These are phyloP conservation scores for Cheirogaleus major DNA, from an alignment of 2,797 vertebrate genomes.

Conservation along the genomic window DNA sequence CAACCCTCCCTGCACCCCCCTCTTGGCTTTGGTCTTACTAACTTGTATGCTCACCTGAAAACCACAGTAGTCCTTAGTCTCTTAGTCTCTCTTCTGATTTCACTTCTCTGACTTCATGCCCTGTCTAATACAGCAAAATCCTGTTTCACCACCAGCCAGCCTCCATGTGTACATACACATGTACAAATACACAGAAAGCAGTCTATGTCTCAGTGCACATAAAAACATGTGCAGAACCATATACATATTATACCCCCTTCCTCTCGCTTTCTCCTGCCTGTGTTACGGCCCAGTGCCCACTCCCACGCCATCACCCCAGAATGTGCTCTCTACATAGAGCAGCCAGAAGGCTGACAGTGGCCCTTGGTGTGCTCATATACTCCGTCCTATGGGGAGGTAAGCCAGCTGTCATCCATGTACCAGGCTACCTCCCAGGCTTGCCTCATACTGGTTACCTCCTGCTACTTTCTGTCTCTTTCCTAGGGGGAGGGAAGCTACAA, in stretches of 20 bases:
- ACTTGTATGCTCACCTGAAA: not conserved
- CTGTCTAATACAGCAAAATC: slow-evolving; percentile 29
- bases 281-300: not conserved
- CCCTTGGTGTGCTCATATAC: not conserved
- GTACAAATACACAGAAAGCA: not conserved
- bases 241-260: not conserved
- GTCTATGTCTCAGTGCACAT: not conserved
- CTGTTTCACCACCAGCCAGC: not conserved
- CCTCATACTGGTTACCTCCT: not conserved
- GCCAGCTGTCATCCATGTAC: not conserved
- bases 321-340: not conserved
- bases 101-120: slow-evolving; percentile 1
- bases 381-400: not conserved
- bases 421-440: not conserved
- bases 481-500: slow-evolving; percentile 2
- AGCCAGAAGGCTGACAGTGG: not conserved
- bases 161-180: not conserved
- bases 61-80: not conserved
- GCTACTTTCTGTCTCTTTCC: slow-evolving; percentile 17
- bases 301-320: not conserved
- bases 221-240: slow-evolving; percentile 23
- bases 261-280: not conserved
- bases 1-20: too few relatives aligned
- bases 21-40: not conserved
- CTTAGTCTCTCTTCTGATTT: slow-evolving; percentile 27